These are phyloP conservation scores for Caenorhabditis briggsae DNA, from an alignment of 1,140 invertebrate genomes.

Conservation along the genomic window DNA sequence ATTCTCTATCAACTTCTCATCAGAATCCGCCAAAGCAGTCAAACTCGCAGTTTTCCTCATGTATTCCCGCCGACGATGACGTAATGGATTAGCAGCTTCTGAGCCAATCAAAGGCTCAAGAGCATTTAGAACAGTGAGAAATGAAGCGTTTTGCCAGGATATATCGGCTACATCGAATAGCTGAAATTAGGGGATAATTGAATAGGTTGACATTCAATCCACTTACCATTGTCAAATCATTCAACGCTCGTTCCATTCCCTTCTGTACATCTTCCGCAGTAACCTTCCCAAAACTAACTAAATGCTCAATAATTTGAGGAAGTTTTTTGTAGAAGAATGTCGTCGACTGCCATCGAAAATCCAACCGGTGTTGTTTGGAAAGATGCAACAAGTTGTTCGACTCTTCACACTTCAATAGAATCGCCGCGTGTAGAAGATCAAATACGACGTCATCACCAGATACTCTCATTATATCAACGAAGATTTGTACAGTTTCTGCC, in stretches of 20 bases:
- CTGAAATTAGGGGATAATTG: neutral
- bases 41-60: neutral
- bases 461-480: slow-evolving; percentile 11
- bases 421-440: neutral
- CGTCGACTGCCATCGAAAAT: slow-evolving; percentile 28
- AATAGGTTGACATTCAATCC: neutral
- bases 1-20: neutral
- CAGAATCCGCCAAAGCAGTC: neutral
- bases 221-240: slow-evolving; percentile 6
- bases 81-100: neutral
- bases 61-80: neutral
- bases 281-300: neutral
- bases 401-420: slow-evolving; percentile 20
- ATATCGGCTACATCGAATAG: slow-evolving; percentile 1
- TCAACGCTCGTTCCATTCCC: neutral
- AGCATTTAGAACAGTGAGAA: neutral
- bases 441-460: neutral
- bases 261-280: neutral
- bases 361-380: neutral
- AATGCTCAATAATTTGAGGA: slow-evolving; percentile 1
- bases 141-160: slow-evolving; percentile 17
- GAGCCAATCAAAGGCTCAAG: neutral
- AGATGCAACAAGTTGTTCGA: neutral
- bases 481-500: neutral
- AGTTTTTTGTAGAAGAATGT: slow-evolving; percentile 38